phyloP scores from a whole-genome alignment of 2,113 vertebrate species.

The Artemisiospiza belli region DNA sequence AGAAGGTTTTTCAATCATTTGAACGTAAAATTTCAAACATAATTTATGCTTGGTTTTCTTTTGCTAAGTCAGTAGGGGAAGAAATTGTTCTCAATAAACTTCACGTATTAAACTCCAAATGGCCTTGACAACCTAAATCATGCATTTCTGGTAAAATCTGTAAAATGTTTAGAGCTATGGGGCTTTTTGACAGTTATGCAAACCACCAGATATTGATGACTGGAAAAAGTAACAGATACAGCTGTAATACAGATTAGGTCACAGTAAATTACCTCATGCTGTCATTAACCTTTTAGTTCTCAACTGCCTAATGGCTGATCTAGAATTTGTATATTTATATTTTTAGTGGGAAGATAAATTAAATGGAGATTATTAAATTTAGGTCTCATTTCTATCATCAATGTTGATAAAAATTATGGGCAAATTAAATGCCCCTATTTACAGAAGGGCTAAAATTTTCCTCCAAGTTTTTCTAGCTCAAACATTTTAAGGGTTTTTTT shows the following conservation, averaged over 20 bases:
- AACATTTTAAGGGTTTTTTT: background rate
- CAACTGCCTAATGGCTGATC: background rate
- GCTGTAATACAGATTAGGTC: background rate
- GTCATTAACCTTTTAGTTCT: slow-evolving; percentile 23
- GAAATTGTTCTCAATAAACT: background rate
- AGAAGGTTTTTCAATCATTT: background rate
- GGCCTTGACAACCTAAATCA: background rate
- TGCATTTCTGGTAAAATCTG: background rate
- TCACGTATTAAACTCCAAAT: background rate
- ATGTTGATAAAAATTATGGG: background rate
- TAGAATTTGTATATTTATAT: background rate
- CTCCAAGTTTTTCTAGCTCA: background rate
- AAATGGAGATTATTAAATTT: background rate
- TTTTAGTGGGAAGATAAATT: background rate
- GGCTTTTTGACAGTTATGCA: background rate
- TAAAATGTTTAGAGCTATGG: background rate
- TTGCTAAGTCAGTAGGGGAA: background rate
- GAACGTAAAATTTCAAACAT: background rate
- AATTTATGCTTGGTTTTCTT: background rate
- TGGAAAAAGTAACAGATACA: background rate
- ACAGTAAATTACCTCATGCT: slow-evolving; percentile 11
- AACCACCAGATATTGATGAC: slow-evolving; percentile 3
- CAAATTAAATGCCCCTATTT: background rate
- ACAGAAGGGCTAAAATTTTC: background rate
- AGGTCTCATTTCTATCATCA: background rate